Base-by-base conservation (phyloP, 1,140 invertebrate genomes). In the Drosophila kohkoa region DNA sequence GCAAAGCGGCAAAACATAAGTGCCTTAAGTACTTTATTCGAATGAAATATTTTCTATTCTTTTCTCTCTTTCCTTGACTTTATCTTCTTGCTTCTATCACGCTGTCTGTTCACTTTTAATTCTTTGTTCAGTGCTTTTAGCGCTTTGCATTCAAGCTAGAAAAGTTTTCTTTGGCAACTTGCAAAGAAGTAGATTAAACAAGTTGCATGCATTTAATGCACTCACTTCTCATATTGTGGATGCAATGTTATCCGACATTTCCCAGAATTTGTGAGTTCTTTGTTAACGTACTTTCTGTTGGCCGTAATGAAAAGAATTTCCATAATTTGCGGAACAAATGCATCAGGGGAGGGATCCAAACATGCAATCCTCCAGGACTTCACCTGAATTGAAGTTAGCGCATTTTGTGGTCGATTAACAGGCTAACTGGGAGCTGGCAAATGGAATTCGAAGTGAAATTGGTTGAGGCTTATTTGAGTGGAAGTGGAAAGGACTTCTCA, bases 401-500 rank as follows among this genome's bases (percentile, higher is more conserved):
- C 30, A 7, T 55, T 38, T 58, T 58, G 54, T 20, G 54, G 54
- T 57, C 54, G 54, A 15, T 41, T 57, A 38, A 35, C 52, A 35
- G 52, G 13, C 13, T 32, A 57, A 41, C 32, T 57, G 20, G 3
- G 20, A 25, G 20, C 20, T 25, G 54, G 32, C 30, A 57, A 38
- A 57, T 57, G 54, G 10, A 41, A 57, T 69, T 46, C 63, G 68
- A 20, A 57, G 60, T 46, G 7, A 5, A 8, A 32, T 32, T 32
- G 63, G 68, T 64, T 64, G 64, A 20, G 38, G 49, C 48, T 64
- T 77, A 67, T 77, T 62, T 32, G 55, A 5, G 30, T 5, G 30
- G 5, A 8, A 32, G 30, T 28, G 38, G 35, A 69, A 15, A 32
- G 20, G 25, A 38, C 13, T 20, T 38, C 48, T 71, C 41, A 51